A percentile compares a stretch with the other conserved stretches of the same genome.
Conservation (phyloP, 2,113 vertebrate species). For the Abramis brama region DNA sequence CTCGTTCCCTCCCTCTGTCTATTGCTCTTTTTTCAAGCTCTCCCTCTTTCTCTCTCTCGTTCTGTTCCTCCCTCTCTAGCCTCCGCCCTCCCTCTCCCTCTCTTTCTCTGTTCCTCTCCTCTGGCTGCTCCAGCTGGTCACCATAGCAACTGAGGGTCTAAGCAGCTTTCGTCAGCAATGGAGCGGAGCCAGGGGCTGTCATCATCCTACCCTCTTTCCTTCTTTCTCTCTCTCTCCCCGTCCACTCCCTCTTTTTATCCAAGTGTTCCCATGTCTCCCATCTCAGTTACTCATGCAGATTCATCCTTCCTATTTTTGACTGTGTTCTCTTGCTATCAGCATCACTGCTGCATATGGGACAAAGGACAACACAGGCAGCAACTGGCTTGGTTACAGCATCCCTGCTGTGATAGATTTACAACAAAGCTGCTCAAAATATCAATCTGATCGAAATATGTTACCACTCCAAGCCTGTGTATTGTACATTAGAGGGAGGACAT, state of each 20-base stretch:
- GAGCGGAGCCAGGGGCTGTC: slow-evolving; percentile 84
- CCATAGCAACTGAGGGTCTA: slow-evolving; percentile 90
- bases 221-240: slow-evolving; percentile 44
- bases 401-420: slow-evolving; percentile 1
- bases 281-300: slow-evolving; percentile 33
- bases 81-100: slow-evolving; percentile 78
- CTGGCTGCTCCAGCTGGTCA: slow-evolving; percentile 81
- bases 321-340: neutral
- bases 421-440: slow-evolving; percentile 15
- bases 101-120: slow-evolving; percentile 80
- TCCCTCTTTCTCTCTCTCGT: slow-evolving; percentile 62
- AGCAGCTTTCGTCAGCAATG: slow-evolving; percentile 87
- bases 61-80: slow-evolving; percentile 77
- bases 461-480: neutral
- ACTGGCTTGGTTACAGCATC: neutral
- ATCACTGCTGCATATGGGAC: neutral
- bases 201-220: slow-evolving; percentile 68
- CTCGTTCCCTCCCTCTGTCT: slow-evolving; percentile 62
- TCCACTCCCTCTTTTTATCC: slow-evolving; percentile 47
- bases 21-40: slow-evolving; percentile 65
- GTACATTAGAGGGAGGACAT: neutral
- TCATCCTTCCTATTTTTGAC: slow-evolving; percentile 54
- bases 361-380: neutral
- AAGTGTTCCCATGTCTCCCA: slow-evolving; percentile 27
- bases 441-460: neutral